Evolutionary conservation across 2,797 vertebrate genomes (phyloP), one percentile per base, ranked within the genome.

Genomic region (Gambusia yucatana): DNA sequence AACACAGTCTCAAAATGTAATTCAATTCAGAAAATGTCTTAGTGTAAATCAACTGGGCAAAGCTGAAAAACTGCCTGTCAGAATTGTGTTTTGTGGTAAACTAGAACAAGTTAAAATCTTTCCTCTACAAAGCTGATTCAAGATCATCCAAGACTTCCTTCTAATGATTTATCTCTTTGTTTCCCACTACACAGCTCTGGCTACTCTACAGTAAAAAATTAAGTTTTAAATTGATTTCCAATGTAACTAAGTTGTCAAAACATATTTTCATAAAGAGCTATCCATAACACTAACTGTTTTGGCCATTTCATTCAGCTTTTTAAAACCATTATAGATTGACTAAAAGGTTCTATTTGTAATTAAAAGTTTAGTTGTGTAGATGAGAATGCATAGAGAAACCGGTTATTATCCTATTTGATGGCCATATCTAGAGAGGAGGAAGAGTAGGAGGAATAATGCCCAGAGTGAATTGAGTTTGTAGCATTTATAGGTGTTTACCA

Each of bases 1-100:
- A 65, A 39, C 61, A 39, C 17, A 9, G 33, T 65, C 20, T 22
- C 43, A 72, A 71, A 5, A 44, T 44, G 25, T 44, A 25, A 70
- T 44, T 6, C 39, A 6, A 46, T 71, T 71, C 22, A 71, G 43
- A 72, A 72, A 47, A 30, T 72, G 43, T 30, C 48, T 72, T 47
- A 20, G 6, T 28, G 13, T 46, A 1, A 72, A n/a, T 72, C 17
- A 9, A 11, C 36, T 39, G 33, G 36, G 61, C 7, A 39, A 39
- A 65, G 10, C 7, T 39, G 33, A 65, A n/a, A 80, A 85, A 87
- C 77, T 72, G 80, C 65, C 80, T 81, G 77, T 78, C 81, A 84
- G 76, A 80, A 46, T n/a, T 7, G 55, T 59, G 73, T 82, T 82
- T 70, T n/a, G 76, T 48, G 70, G 6, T 73, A 77, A 81, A 65